Percentiles rank a stretch among this genome's conserved stretches.
phyloP scores from a whole-genome alignment of 2,113 vertebrate species.

The Pavo muticus region DNA sequence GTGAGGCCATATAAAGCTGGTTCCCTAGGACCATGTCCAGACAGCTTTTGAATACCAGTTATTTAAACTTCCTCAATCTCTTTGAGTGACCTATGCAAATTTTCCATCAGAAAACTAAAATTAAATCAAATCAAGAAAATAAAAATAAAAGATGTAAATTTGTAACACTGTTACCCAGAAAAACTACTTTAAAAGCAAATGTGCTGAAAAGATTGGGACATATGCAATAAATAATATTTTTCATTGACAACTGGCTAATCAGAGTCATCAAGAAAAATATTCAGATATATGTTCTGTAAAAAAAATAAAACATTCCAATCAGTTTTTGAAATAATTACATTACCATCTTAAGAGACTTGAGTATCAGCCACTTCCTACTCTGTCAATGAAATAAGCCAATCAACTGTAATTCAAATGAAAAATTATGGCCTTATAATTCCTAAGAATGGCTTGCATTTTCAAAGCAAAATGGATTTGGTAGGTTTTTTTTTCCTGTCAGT shows the following conservation, averaged over 20 bases:
- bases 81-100: not conserved
- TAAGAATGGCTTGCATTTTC: not conserved
- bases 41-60: not conserved
- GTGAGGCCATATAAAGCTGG: not conserved
- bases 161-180: not conserved
- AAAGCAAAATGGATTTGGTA: not conserved
- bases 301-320: not conserved
- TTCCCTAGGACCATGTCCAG: not conserved
- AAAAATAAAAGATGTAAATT: not conserved
- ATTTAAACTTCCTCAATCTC: not conserved
- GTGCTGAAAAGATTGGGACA: not conserved
- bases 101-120: not conserved
- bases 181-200: not conserved
- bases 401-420: not conserved
- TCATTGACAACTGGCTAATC: rapidly evolving
- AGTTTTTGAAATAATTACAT: not conserved
- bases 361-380: not conserved
- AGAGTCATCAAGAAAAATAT: not conserved
- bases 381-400: not conserved
- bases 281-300: not conserved
- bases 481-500: not conserved
- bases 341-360: not conserved
- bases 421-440: not conserved
- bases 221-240: not conserved
- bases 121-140: not conserved